Evolutionary conservation across 1,140 invertebrate species (phyloP), one percentile per base, ranked within the genome.

Genomic region (Sarcophaga bullata): DNA sequence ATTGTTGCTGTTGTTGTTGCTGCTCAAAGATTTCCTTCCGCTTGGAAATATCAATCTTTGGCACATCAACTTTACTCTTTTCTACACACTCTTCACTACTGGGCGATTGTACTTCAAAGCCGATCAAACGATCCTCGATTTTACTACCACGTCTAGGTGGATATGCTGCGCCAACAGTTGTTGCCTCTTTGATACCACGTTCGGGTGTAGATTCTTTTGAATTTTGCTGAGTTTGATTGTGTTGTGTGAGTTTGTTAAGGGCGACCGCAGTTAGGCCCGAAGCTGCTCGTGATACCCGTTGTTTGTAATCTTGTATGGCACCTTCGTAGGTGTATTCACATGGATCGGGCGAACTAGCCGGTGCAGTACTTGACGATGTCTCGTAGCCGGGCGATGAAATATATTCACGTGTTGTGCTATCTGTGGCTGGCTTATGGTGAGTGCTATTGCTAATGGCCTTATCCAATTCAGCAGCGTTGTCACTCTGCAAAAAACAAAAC

Each of bases 261-360:
- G 15, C n/a, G 3, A 76, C 48, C 1, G 73, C 9, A 13, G 73
- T 72, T 17, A 13, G 84, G 81, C 85, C 87, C 17, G 80, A 58
- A 8, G 49, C 58, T 81, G 86, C 95, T 86, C 91, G 93, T 73
- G 92, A 92, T 82, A 94, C 95, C 86, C 93, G 93, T 82, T 93
- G 95, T 82, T 96, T 95, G 87, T 97, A 96, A 83, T 94, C 94
- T 85, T 96, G 95, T 84, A 96, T 96, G 82, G 95, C 95, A 84
- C 95, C 94, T 89, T 97, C 96, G 88, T 96, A 97, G 0, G 95
- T 96, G 89, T 96, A 97, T 87, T 96, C 95, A 80, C 89, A 90
- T 4, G 86, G 88, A 85, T 90, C 89, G 3, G 89, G 89, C 0
- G 89, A 87, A 62, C 88, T 90, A 86, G 83, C 87, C 54, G 85